Conservation (phyloP, 2,113 vertebrate genomes). For the Gnathonemus longibarbis region DNA sequence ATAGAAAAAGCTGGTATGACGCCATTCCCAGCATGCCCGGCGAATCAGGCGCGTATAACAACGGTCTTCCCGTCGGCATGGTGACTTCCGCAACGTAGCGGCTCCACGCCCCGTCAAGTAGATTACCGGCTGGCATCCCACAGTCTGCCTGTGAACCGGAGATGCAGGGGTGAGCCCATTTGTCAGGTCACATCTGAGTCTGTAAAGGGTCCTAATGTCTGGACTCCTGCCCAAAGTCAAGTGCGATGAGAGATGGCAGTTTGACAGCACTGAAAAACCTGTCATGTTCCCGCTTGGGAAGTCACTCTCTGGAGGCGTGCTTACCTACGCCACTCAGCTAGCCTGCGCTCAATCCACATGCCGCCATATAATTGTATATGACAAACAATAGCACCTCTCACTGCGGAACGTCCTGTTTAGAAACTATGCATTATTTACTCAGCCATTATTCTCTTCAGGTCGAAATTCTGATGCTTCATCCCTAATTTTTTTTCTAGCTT, state of each 20-base stretch:
- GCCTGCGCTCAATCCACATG: slow-evolving; percentile 43
- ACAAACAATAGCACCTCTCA: slow-evolving; percentile 54
- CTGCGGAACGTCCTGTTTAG: slow-evolving; percentile 80
- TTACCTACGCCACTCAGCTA: slow-evolving; percentile 16
- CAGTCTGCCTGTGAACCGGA: background rate
- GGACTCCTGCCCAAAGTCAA: background rate
- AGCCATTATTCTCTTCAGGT: slow-evolving; percentile 80
- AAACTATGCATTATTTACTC: slow-evolving; percentile 84
- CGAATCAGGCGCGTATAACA: too few relatives aligned
- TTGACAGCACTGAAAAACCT: background rate
- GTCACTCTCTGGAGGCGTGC: slow-evolving; percentile 14
- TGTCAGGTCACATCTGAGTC: slow-evolving; percentile 1
- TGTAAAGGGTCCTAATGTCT: background rate
- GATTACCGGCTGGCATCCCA: background rate
- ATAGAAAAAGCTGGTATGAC: too few relatives aligned
- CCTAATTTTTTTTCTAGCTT: slow-evolving; percentile 85
- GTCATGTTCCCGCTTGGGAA: background rate
- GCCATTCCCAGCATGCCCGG: background rate
- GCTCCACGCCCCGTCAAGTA: background rate
- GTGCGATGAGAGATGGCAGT: background rate
- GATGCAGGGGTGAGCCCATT: background rate
- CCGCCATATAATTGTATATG: slow-evolving; percentile 58
- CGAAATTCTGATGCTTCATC: slow-evolving; percentile 71
- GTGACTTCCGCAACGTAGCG: background rate
- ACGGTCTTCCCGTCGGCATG: background rate